phyloP scores from a whole-genome alignment of 37 sponge, comb jelly and placozoan species.

The Halisarca cf. caerulea region DNA sequence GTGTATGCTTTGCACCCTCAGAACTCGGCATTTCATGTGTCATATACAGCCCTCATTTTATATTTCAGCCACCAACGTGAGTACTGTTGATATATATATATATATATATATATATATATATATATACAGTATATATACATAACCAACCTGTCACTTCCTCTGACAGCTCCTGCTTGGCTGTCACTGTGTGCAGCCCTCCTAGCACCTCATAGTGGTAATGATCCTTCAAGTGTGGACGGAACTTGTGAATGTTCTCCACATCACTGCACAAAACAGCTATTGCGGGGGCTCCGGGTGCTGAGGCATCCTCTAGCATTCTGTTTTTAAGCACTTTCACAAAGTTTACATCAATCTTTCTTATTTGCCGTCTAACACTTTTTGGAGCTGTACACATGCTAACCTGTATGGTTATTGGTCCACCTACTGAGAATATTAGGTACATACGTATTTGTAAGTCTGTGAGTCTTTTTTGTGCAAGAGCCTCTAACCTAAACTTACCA shows the following conservation, averaged over 20 bases:
- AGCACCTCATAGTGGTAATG: conserved; percentile 57
- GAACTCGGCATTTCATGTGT: no score
- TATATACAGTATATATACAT: not conserved
- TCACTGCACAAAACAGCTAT: conserved; percentile 29
- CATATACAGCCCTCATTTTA: no score
- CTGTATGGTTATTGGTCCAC: not conserved
- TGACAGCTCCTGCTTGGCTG: conserved; percentile 1
- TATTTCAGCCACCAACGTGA: no score
- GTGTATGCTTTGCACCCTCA: no score
- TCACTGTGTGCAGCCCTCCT: conserved; percentile 42
- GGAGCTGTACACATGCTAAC: not conserved
- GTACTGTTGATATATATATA: no score
- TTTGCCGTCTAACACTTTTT: not conserved
- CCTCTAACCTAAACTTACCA: not conserved
- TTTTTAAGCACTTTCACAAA: conserved; percentile 5
- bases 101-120: no score
- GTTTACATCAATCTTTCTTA: conserved; percentile 19
- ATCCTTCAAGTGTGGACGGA: not conserved
- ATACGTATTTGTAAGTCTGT: no score
- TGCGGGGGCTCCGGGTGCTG: conserved; percentile 27
- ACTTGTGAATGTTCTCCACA: not conserved
- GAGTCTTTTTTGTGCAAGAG: no score
- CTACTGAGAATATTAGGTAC: no score
- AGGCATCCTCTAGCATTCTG: not conserved
- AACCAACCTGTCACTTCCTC: conserved; percentile 16